Percentiles rank a stretch among this genome's conserved stretches.
Evolutionary conservation across 2,797 vertebrate genomes (phyloP).

Genomic region (Phataginus tricuspis): DNA sequence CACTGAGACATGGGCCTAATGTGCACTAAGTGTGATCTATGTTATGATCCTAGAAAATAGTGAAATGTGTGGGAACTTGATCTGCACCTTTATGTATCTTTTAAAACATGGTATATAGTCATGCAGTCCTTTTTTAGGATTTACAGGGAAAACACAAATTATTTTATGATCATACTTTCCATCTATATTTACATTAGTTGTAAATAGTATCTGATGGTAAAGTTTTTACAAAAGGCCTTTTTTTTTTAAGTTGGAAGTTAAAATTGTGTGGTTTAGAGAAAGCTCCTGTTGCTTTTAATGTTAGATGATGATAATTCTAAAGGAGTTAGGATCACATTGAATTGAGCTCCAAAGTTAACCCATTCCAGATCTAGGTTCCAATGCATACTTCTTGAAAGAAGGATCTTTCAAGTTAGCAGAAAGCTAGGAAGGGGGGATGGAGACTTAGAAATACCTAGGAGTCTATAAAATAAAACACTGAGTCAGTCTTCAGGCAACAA

Average conservation of each 20-base stretch:
- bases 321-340: background rate
- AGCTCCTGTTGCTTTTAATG: background rate
- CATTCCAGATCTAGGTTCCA: background rate
- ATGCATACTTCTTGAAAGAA: background rate
- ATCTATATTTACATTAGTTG: background rate
- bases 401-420: background rate
- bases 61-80: background rate
- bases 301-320: background rate
- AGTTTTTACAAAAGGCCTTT: background rate
- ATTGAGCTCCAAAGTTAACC: background rate
- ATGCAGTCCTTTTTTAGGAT: background rate
- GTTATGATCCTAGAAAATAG: background rate
- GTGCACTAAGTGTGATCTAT: background rate
- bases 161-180: background rate
- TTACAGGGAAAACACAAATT: background rate
- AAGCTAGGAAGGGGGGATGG: background rate
- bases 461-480: background rate
- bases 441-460: background rate
- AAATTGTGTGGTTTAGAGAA: background rate
- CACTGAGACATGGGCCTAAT: background rate
- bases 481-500: background rate
- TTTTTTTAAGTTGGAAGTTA: background rate
- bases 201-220: background rate
- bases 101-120: background rate
- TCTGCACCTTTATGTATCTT: background rate